These are phyloP conservation scores for Blastomussa wellsi DNA, from an alignment of 92 coral and sea anemone genomes.

Conservation along the genomic window DNA sequence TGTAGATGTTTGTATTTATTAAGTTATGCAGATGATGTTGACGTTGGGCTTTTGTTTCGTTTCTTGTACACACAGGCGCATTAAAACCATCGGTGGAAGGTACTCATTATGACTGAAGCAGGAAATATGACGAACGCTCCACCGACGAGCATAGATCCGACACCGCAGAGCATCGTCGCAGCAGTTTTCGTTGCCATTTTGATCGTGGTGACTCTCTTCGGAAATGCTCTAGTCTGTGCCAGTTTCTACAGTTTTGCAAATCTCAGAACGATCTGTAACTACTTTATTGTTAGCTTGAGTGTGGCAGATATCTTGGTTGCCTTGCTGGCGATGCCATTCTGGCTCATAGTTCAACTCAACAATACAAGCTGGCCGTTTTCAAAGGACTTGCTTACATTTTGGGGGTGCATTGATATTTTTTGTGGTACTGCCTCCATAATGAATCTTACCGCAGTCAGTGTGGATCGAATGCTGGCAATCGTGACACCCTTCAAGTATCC, in stretches of 20 bases:
- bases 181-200: constrained; percentile 78
- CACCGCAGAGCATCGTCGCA: constrained; percentile 60
- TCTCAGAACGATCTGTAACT: constrained; percentile 86
- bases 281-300: constrained; percentile 88
- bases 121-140: constrained; percentile 38
- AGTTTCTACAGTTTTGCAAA: constrained; percentile 86
- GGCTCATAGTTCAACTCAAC: constrained; percentile 74
- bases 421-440: constrained; percentile 73
- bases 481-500: constrained; percentile 78
- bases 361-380: constrained; percentile 57
- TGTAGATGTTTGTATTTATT: constrained; percentile 20
- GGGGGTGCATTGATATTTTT: constrained; percentile 64
- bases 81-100: constrained; percentile 10
- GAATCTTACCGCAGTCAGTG: constrained; percentile 72
- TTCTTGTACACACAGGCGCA: constrained; percentile 46
- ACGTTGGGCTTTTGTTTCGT: constrained; percentile 40
- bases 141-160: constrained; percentile 35
- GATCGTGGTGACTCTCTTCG: constrained; percentile 73
- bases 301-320: constrained; percentile 89
- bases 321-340: constrained; percentile 81
- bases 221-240: constrained; percentile 80
- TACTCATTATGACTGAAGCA: constrained; percentile 42
- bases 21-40: constrained; percentile 49
- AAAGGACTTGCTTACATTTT: constrained; percentile 12
- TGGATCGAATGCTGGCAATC: constrained; percentile 85